Evolutionary conservation across 2,888 invertebrate genomes (phyloP).

Genomic region (Epinotia bilunana): DNA sequence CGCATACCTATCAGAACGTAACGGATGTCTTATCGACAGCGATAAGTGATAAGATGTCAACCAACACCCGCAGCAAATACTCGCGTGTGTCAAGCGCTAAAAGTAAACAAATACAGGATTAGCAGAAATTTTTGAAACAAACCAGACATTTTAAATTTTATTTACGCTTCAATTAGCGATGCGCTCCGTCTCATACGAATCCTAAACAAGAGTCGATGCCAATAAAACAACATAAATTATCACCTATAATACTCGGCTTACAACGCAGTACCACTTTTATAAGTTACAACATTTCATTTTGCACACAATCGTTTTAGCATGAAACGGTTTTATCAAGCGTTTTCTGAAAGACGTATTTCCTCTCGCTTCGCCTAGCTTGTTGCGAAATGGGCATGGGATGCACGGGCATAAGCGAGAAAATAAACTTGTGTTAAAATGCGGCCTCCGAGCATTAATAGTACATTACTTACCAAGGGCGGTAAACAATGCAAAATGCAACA

Average conservation of each 20-base stretch:
- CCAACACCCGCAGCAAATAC: too few relatives aligned
- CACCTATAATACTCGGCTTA: constrained; percentile 47
- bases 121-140: background rate
- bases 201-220: constrained; percentile 49
- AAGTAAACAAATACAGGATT: background rate
- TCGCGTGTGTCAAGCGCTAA: background rate
- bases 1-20: too few relatives aligned
- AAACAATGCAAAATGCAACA: too few relatives aligned
- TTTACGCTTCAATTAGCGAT: background rate
- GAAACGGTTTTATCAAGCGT: background rate
- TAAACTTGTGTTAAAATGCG: too few relatives aligned
- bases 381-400: background rate
- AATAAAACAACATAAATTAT: constrained; percentile 56
- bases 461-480: too few relatives aligned
- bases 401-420: background rate
- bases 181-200: constrained; percentile 4
- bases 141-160: background rate
- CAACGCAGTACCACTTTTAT: constrained; percentile 4
- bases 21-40: too few relatives aligned
- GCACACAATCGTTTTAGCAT: too few relatives aligned
- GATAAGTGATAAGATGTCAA: too few relatives aligned
- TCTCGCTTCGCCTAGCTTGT: background rate
- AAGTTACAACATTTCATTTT: constrained; percentile 6
- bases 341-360: background rate
- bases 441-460: too few relatives aligned